Base-by-base conservation (phyloP, 2,797 vertebrate species). In the Oreochromis grahami region DNA sequence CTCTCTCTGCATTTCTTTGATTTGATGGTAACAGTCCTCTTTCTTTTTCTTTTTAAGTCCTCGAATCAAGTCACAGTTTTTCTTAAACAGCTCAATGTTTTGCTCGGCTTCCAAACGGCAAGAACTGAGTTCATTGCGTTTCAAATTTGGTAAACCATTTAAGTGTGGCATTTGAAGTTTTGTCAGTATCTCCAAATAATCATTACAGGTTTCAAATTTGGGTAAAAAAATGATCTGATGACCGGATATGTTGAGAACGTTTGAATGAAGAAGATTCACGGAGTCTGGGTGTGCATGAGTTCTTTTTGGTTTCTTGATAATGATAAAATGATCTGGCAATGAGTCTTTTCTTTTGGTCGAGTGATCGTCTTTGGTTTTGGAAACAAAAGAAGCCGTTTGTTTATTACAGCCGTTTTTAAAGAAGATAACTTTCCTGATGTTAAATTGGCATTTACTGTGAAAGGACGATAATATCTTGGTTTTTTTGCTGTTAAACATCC, bases 191-290 rank as follows among this genome's bases (percentile, higher is more conserved):
- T 60, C 56, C 1, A 1, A 60, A 60, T 19, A 60, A 60, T 58
- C 56, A 58, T 60, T 60, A 19, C 56, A 1, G 5, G 56, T 60
- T 60, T 60, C 56, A 60, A 19, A 58, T 58, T 58, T 58, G 10
- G 56, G 56, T 58, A 34, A 58, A 58, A 19, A 58, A 58, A 58
- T 19, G 3, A 34, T 58, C 29, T 58, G 5, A 10, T 34, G 5
- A 34, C 29, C 15, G 15, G 56, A 58, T 19, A 58, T 58, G 56
- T 58, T 34, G 2, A 58, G 56, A 58, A 10, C 19, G 29, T 58
- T 58, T 58, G 5, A 32, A 58, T 0, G 0, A 58, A 58, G 29
- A 6, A 8, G 29, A 58, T 58, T 34, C 2, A 58, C 0, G 0
- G 3, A 58, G 29, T 58, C 29, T 58, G 56, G 8, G 5, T 58